phyloP scores from a whole-genome alignment of 2,888 invertebrate genomes.

The Clivina fossor region DNA sequence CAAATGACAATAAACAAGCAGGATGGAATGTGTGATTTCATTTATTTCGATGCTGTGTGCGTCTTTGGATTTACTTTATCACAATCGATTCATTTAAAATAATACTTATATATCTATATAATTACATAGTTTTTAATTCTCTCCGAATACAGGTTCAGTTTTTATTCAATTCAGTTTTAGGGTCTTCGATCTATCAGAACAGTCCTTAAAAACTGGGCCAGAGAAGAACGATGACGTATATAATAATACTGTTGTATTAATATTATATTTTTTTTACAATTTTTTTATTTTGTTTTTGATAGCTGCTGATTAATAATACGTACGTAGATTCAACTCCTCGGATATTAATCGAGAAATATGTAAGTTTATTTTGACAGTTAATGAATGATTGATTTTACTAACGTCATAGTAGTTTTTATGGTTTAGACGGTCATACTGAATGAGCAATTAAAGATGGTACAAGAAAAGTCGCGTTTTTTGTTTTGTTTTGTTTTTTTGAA shows the following conservation, averaged over 20 bases:
- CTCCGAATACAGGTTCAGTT: slow-evolving; percentile 27
- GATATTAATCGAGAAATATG: too few relatives aligned
- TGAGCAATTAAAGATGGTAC: too few relatives aligned
- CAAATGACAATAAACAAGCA: slow-evolving; percentile 10
- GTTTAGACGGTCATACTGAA: neutral
- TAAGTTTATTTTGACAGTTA: neutral
- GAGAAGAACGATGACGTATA: slow-evolving; percentile 22
- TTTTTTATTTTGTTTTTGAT: slow-evolving; percentile 15
- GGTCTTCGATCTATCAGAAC: slow-evolving; percentile 28
- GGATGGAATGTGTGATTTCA: slow-evolving; percentile 35
- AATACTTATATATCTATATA: too few relatives aligned
- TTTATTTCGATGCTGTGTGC: slow-evolving; percentile 34
- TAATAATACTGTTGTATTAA: slow-evolving; percentile 19
- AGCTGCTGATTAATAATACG: too few relatives aligned
- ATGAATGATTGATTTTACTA: neutral
- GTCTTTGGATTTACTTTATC: slow-evolving; percentile 31
- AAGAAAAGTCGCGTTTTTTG: neutral
- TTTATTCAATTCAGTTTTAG: too few relatives aligned
- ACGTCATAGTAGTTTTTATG: neutral
- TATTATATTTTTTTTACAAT: slow-evolving; percentile 21
- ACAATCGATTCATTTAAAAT: slow-evolving; percentile 29
- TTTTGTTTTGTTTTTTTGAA: too few relatives aligned
- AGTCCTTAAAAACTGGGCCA: slow-evolving; percentile 23
- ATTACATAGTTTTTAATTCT: too few relatives aligned
- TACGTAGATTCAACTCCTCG: too few relatives aligned